Base-by-base conservation (phyloP, 2,888 invertebrate species). In the Limnephilus marmoratus region DNA sequence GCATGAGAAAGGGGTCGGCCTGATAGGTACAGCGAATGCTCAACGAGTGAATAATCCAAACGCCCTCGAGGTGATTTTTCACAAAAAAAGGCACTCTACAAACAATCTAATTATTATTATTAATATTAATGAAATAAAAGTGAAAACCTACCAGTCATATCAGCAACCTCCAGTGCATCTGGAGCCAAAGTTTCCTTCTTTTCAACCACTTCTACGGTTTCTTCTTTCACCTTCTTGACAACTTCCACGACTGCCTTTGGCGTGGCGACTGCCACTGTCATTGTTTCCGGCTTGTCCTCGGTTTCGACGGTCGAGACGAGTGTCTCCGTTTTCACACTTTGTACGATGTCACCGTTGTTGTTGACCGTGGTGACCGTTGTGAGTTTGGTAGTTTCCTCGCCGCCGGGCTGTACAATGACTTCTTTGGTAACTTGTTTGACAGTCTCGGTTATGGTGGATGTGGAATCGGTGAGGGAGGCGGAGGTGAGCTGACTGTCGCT, bases 141-240 rank as follows among this genome's bases (percentile, higher is more conserved):
- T 68, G 68, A 24, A 68, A 24, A 37, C 37, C 94, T 93, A 97
- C 97, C 96, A 94, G 97, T 96, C 97, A 97, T 96, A 94, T 97
- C 96, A 95, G 96, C 95, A 93, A 96, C 96, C 94, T 97, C 95
- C 92, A 95, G 93, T 94, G 94, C 93, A 94, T 95, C 94, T 93
- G 94, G 92, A 94, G 94, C 83, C 94, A 94, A 93, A 91, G 94
- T 68, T 94, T 95, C 96, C 95, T 94, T 94, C 93, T 95, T 95
- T 1, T 90, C 87, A 92, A 94, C 95, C 82, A 94, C 82, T 92
- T 94, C 95, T 90, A 94, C 93, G 88, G 94, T 93, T 93, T 94
- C 94, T 88, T 94, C 94, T 90, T 92, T 94, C 91, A 94, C 94
- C 90, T 93, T 94, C 95, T 93, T 95, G 95, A 89, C 94, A 94